Evolutionary conservation across 2,888 invertebrate genomes (phyloP), one percentile per base, ranked within the genome.

Genomic region (Galerucella nymphaeae): DNA sequence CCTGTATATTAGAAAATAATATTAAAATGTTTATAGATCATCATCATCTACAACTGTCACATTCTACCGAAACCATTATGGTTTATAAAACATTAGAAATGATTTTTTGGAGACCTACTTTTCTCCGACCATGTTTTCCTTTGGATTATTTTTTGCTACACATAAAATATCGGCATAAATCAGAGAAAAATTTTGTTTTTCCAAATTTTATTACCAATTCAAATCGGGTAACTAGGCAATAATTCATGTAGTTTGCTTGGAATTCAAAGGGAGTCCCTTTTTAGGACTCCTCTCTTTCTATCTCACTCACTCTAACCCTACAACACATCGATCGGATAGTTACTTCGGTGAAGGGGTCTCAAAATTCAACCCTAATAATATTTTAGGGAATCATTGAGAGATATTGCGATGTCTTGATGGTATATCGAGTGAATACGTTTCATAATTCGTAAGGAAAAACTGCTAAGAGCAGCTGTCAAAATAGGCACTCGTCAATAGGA

Each of bases 201-300:
- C 80, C 82, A 81, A 82, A 83, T 83, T 83, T 82, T 83, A 83
- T 83, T 83, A 83, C 83, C 83, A 83, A 83, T 83, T 83, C 83
- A 83, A 83, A 83, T 83, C 81, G 80, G 81, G 83, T 83, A 83
- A 82, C 81, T 80, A 80, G 78, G 81, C 80, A 79, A 83, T 83
- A 83, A 82, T 79, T 83, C 82, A 82, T 80, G 79, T 77, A 79
- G 81, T 81, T 81, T 79, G 78, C 80, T 81, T 79, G 79, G 78
- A 80, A 82, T 82, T 81, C 81, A 79, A 78, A 77, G 80, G 80
- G 79, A 76, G 76, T 75, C 57, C 63, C 70, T 74, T 76, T 76
- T 61, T 18, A 20, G 42, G 50, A 50, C 16, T 23, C n/a, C 8
- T 30, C 48, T n/a, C 48, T 13, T 67, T 38, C 30, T 38, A 8